Evolutionary conservation across 2,888 invertebrate species (phyloP), one percentile per base, ranked within the genome.

Genomic region (Caenorhabditis panamensis): DNA sequence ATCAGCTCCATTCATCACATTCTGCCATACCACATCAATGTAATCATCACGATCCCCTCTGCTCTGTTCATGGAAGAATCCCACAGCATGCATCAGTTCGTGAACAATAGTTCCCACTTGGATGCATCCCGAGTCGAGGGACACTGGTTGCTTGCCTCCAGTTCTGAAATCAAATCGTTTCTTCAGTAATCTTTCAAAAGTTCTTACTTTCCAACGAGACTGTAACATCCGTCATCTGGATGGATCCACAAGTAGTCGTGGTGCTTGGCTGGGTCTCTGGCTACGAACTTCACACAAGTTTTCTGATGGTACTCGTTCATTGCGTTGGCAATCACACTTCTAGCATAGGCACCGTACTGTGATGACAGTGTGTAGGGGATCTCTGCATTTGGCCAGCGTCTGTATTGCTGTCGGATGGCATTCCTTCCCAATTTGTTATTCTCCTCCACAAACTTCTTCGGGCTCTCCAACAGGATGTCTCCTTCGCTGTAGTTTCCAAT

Each of bases 221-320:
- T 94, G 93, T 94, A 95, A 90, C 95, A 95, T 16, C 95, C 94
- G 0, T 93, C 92, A 49, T 92, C 92, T 9, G 91, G 91, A 88
- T 93, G 92, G 76, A 94, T 92, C 26, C 92, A 91, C 3, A 94
- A 91, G 90, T 93, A 94, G 88, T 94, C 93, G 4, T 81, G 67
- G 49, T 90, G 89, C 49, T 73, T 69, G 5, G 78, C 85, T 93
- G 94, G 5, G 91, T 84, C 86, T 22, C 92, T 83, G 79, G 93
- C 93, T 0, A 93, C 92, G 88, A 94, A 94, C 63, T 92, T 92
- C 58, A 94, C 92, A 89, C 94, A 94, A 0, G 93, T 93, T 82
- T 93, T 93, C 2, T 93, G 92, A 82, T 94, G 93, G 83, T 93
- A 93, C 83, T 94, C 94, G 67, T 88, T 87, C 88, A 90, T 89